Evolutionary conservation across 1,140 invertebrate species (phyloP).

Genomic region (Bombus waltoni): DNA sequence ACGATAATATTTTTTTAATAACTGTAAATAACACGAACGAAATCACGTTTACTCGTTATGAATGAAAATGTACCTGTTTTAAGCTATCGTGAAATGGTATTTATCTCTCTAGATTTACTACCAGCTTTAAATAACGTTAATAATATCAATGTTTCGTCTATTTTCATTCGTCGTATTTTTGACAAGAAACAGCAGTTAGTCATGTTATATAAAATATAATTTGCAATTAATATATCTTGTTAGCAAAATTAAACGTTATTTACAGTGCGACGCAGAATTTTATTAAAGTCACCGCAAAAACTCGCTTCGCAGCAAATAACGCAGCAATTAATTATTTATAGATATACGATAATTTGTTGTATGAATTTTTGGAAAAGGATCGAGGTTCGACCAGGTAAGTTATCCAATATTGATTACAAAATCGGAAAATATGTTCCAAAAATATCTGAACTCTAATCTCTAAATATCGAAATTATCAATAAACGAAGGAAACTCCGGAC

Average conservation of each 20-base stretch:
- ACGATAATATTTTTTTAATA: slow-evolving; percentile 1
- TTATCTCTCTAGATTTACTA: slow-evolving; percentile 24
- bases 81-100: not conserved
- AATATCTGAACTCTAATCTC: not conserved
- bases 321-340: not conserved
- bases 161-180: not conserved
- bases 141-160: slow-evolving; percentile 5
- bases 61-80: slow-evolving; percentile 16
- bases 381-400: slow-evolving; percentile 17
- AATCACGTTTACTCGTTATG: not conserved
- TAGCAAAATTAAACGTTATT: slow-evolving; percentile 16
- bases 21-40: not conserved
- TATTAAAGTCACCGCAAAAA: not conserved
- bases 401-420: not conserved
- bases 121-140: not conserved
- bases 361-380: not conserved
- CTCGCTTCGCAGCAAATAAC: not conserved
- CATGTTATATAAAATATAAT: slow-evolving; percentile 12
- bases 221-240: not conserved
- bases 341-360: not conserved
- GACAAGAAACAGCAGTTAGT: not conserved
- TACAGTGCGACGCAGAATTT: slow-evolving; percentile 1
- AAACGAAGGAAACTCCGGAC: too few relatives aligned
- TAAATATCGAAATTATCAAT: too few relatives aligned
- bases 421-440: not conserved